These are phyloP conservation scores for Portunus trituberculatus DNA, from an alignment of 1,140 invertebrate genomes.

Conservation along the genomic window DNA sequence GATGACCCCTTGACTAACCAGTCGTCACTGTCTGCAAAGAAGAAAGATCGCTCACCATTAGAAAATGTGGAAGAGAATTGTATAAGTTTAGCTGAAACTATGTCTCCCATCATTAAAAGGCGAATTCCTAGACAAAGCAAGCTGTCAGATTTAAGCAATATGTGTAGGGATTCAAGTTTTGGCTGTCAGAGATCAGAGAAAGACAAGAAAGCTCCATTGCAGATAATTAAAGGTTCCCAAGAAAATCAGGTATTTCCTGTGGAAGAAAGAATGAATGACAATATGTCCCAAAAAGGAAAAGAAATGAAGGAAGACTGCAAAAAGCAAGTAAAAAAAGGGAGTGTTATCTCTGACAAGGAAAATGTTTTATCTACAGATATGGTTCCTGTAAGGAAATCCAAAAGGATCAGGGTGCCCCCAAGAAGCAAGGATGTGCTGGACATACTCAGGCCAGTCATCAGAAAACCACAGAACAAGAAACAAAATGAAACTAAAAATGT, in stretches of 20 bases:
- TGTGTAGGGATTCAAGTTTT: neutral
- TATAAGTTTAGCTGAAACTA: neutral
- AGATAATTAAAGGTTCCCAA: neutral
- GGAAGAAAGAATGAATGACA: neutral
- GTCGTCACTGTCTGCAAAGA: neutral
- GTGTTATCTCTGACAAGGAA: slow-evolving; percentile 37
- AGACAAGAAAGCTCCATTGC: slow-evolving; percentile 24
- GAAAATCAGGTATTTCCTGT: neutral
- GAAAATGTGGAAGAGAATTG: neutral
- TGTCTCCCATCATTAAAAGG: slow-evolving; percentile 17
- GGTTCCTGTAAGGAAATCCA: slow-evolving; percentile 30
- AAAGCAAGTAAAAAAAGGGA: neutral
- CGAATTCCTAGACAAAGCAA: neutral
- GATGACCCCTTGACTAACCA: neutral
- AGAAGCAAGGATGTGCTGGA: neutral
- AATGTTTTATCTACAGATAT: neutral
- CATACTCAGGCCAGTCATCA: neutral
- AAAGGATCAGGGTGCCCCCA: neutral
- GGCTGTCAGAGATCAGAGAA: neutral
- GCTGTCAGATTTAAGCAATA: neutral
- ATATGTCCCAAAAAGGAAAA: neutral
- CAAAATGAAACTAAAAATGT: neutral
- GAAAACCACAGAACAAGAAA: neutral
- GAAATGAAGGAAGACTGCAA: neutral
- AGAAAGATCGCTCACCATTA: neutral